Evolutionary conservation across 2,113 vertebrate species (phyloP).

Genomic region (Xyliphius kryptos): DNA sequence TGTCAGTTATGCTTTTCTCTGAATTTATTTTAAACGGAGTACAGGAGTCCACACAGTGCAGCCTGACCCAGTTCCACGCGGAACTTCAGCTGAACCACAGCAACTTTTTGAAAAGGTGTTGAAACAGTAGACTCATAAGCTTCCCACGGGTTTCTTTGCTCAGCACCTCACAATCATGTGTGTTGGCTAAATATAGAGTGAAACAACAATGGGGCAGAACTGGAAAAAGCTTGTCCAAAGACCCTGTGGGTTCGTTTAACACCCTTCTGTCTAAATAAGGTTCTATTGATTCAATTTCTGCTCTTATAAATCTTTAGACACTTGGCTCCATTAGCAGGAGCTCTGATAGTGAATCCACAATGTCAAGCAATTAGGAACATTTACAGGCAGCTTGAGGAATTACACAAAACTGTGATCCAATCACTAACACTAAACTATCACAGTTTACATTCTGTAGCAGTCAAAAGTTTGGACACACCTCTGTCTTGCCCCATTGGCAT

Average conservation of each 20-base stretch:
- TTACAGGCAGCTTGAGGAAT: no score
- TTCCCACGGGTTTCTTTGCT: conserved; percentile 52
- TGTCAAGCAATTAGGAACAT: no score
- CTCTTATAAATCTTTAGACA: conserved; percentile 15
- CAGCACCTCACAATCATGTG: conserved; percentile 60
- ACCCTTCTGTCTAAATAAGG: conserved; percentile 22
- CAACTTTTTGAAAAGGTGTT: conserved; percentile 47
- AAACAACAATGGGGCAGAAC: conserved; percentile 36
- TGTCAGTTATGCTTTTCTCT: not conserved
- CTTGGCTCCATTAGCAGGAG: conserved; percentile 20
- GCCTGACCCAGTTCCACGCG: conserved; percentile 54
- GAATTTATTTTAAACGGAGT: conserved; percentile 14
- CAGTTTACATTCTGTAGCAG: no score
- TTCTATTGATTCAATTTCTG: conserved; percentile 22
- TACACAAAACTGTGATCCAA: no score
- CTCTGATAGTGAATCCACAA: conserved; percentile 2
- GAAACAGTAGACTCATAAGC: conserved; percentile 43
- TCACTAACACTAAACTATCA: no score
- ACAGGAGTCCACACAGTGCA: conserved; percentile 42
- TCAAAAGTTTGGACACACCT: no score
- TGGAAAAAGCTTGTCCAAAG: conserved; percentile 17
- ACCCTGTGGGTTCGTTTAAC: conserved; percentile 18
- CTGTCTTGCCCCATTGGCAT: no score
- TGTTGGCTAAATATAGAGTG: conserved; percentile 52
- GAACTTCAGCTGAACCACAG: conserved; percentile 44